phyloP scores from a whole-genome alignment of 1,140 invertebrate genomes.

The Drosophila subpulchrella region DNA sequence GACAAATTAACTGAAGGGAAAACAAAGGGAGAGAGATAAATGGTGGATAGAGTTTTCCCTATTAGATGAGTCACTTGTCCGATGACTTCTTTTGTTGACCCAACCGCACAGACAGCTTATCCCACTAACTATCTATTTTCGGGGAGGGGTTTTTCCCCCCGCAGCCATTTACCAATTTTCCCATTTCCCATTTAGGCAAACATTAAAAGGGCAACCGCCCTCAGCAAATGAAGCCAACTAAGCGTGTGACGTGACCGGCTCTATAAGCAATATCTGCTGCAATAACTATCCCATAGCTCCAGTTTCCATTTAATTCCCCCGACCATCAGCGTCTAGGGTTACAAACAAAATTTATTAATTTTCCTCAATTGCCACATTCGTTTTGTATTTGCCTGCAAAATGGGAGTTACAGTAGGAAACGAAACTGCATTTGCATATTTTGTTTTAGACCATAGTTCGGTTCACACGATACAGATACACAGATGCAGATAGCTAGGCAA shows the following conservation, averaged over 20 bases:
- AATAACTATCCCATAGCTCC: slow-evolving; percentile 24
- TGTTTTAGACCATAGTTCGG: slow-evolving; percentile 31
- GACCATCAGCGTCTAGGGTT: slow-evolving; percentile 40
- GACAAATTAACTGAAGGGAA: slow-evolving; percentile 57
- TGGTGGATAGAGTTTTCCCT: slow-evolving; percentile 8
- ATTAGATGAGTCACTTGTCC: slow-evolving; percentile 50
- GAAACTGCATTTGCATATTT: slow-evolving; percentile 56
- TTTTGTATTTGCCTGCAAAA: slow-evolving; percentile 36
- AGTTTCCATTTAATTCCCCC: slow-evolving; percentile 44
- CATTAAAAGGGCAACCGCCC: slow-evolving; percentile 49
- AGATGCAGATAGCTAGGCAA: background rate
- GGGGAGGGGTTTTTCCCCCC: slow-evolving; percentile 15
- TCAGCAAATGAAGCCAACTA: slow-evolving; percentile 71
- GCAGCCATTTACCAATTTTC: slow-evolving; percentile 13
- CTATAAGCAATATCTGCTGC: slow-evolving; percentile 29
- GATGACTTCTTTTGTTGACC: slow-evolving; percentile 24
- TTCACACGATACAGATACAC: slow-evolving; percentile 57
- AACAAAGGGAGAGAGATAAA: background rate
- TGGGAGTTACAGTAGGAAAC: slow-evolving; percentile 26
- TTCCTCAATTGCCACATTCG: slow-evolving; percentile 63
- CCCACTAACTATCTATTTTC: slow-evolving; percentile 35
- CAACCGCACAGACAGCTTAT: slow-evolving; percentile 35
- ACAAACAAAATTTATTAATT: slow-evolving; percentile 69
- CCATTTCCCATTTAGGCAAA: slow-evolving; percentile 49
- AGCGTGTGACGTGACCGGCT: slow-evolving; percentile 67